These are phyloP conservation scores for Bombus picipes DNA, from an alignment of 1,140 invertebrate species.

Conservation along the genomic window DNA sequence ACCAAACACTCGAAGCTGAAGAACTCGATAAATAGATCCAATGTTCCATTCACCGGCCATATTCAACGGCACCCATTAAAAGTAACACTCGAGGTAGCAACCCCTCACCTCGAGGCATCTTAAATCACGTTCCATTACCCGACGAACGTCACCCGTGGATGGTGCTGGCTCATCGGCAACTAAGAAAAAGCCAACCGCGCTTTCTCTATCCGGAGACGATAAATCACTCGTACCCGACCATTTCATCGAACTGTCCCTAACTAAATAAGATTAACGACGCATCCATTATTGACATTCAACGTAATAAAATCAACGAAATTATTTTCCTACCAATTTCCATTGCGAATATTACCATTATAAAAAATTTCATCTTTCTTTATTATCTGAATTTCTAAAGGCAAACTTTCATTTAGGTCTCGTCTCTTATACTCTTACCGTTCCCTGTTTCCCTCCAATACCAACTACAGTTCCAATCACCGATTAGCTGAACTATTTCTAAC, in stretches of 20 bases:
- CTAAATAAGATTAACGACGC: conserved; percentile 64
- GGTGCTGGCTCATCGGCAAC: not conserved
- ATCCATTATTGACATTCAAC: conserved; percentile 9
- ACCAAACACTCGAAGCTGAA: not conserved
- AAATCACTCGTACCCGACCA: conserved; percentile 50
- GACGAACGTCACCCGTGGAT: not conserved
- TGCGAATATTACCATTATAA: not conserved
- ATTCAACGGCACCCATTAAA: conserved; percentile 5
- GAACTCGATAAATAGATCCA: conserved; percentile 5
- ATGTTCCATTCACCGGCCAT: not conserved
- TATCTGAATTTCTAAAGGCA: not conserved
- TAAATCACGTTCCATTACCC: conserved; percentile 27
- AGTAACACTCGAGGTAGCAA: not conserved
- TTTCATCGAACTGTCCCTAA: conserved; percentile 45
- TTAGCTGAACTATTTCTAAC: not conserved
- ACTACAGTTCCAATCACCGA: no score
- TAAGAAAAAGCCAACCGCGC: not conserved
- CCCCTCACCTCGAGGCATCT: not conserved
- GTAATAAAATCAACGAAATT: conserved; percentile 53
- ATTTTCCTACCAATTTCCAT: conserved; percentile 42
- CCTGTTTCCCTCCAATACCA: not conserved
- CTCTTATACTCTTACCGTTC: not conserved
- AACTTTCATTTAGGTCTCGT: not conserved
- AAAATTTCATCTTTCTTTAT: not conserved
- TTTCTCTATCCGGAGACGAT: conserved; percentile 24